Base-by-base conservation (phyloP, 2,113 vertebrate genomes). In the Apeltes quadracus region DNA sequence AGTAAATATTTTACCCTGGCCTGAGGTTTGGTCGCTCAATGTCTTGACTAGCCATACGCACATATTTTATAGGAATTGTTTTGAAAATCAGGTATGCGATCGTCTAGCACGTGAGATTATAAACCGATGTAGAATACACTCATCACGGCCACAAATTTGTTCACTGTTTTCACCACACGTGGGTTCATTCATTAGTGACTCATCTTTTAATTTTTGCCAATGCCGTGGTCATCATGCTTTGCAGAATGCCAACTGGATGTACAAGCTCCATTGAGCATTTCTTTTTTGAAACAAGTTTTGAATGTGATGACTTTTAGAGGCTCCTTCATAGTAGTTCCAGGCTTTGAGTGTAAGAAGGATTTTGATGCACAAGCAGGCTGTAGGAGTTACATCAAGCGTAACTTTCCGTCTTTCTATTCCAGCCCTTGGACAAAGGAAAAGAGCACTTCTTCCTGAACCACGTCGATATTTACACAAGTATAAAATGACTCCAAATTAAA, bases 331-430 rank as follows among this genome's bases (percentile, higher is more conserved):
- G 27, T 16, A 2, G 29, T 66, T 23, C 13, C n/a, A 53, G 14
- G 48, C 13, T 51, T 20, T 3, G 3, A 48, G 44, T 48, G 8
- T 2, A 41, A 57, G 15, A 22, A 53, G 53, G 25, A 16, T 22
- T 76, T 48, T 69, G 22, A 69, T 69, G 65, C n/a, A 34, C 43
- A 61, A 36, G 56, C 62, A 46, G 56, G 57, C 46, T 69, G 63
- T 0, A 39, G 22, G 27, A 62, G 39, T 48, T 56, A 22, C 10
- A n/a, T 63, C 50, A 69, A n/a, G 39, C 9, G 12, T 38, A 69
- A n/a, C 57, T 62, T 46, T 39, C 55, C 72, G 25, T 44, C 34
- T 14, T 34, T 41, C 25, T 36, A 54, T 16, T 10, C 23, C 36
- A 20, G 23, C 55, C 6, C 27, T 55, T 43, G 15, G 22, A 58